Percentiles rank a stretch among this genome's conserved stretches.
Evolutionary conservation across 1,140 invertebrate genomes (phyloP).

Genomic region (Yoshiicerus persimilis): DNA sequence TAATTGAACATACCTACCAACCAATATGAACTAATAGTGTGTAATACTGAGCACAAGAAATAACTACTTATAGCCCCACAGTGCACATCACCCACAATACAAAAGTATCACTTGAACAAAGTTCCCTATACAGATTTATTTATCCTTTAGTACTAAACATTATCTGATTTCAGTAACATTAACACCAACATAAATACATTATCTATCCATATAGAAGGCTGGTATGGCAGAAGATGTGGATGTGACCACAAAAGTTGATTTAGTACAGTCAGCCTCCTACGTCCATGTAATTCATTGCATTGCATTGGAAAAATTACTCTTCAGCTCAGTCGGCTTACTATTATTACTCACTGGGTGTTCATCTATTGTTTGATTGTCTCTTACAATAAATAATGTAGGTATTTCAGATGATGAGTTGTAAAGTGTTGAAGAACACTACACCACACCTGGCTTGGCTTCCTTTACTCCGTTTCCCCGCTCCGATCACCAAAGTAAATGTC

Average conservation of each 20-base stretch:
- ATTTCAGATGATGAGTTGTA: conserved; percentile 2
- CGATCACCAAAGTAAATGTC: background rate
- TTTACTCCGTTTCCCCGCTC: background rate
- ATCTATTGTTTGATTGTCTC: conserved; percentile 22
- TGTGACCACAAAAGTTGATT: background rate
- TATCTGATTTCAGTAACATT: background rate
- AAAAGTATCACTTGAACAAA: background rate
- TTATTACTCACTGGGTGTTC: conserved; percentile 7
- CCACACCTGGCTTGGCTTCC: background rate
- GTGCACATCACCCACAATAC: too few relatives aligned
- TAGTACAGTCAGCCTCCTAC: background rate
- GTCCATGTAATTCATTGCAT: background rate
- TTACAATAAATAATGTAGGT: conserved; percentile 25
- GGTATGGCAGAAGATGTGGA: background rate
- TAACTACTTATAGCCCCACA: background rate
- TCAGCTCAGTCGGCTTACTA: background rate
- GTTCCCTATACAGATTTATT: background rate
- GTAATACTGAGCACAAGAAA: background rate
- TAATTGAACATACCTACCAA: background rate
- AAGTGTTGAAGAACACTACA: background rate
- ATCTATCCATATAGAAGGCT: background rate
- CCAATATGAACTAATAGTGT: background rate
- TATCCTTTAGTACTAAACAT: background rate
- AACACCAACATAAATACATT: background rate
- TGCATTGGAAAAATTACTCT: conserved; percentile 12